A percentile compares a stretch with the other conserved stretches of the same genome.
Evolutionary conservation across 2,113 vertebrate genomes (phyloP).

Genomic region (Chaetura pelagica): DNA sequence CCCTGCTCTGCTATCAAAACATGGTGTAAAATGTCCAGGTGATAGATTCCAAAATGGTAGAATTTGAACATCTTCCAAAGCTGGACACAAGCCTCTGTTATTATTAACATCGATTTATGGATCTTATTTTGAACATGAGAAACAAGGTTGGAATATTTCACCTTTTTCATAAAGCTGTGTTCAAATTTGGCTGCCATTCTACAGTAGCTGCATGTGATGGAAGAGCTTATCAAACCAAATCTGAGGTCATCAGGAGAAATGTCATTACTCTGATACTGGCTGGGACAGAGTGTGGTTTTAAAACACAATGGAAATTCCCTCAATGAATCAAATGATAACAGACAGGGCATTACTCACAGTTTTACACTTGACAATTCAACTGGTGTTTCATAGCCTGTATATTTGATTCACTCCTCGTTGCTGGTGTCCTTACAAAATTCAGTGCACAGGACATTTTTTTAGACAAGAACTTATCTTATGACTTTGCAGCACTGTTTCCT

Average conservation of each 20-base stretch:
- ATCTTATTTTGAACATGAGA: background rate
- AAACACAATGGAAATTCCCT: background rate
- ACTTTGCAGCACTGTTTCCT: background rate
- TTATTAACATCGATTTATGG: background rate
- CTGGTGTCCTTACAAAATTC: conserved; percentile 17
- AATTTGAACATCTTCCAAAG: background rate
- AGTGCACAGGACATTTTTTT: background rate
- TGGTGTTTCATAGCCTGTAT: background rate
- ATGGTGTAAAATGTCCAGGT: background rate
- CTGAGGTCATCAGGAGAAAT: background rate
- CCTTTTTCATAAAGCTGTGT: background rate
- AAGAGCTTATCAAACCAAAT: conserved; percentile 26
- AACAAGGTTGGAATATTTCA: background rate
- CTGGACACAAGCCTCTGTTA: background rate
- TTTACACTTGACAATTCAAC: background rate
- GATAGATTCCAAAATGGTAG: background rate
- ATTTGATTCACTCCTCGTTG: conserved; percentile 5
- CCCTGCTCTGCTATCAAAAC: background rate
- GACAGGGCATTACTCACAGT: background rate
- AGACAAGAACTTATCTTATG: background rate
- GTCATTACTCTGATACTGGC: background rate
- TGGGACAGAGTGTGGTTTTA: background rate
- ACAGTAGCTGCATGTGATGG: background rate
- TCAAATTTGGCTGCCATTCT: background rate
- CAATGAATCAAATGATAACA: background rate